phyloP scores from a whole-genome alignment of 2,797 vertebrate genomes.

The Bovichtus diacanthus region DNA sequence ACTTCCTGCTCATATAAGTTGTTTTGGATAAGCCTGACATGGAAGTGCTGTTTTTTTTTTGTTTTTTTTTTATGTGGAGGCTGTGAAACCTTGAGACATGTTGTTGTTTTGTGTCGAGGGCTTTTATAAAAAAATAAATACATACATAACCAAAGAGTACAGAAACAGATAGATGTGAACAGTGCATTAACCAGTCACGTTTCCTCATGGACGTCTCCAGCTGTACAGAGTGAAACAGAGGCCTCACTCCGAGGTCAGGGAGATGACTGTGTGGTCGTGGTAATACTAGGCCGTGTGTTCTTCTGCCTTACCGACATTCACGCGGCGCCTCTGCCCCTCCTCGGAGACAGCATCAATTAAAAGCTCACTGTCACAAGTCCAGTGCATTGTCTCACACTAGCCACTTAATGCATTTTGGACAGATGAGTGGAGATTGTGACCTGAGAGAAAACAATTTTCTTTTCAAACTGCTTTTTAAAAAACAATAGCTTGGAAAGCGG shows the following conservation, averaged over 20 bases:
- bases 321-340: conserved; percentile 43
- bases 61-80: too few relatives aligned
- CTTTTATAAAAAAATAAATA: too few relatives aligned
- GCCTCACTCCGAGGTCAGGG: conserved; percentile 46
- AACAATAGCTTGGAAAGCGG: conserved; percentile 79
- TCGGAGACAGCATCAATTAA: conserved; percentile 75
- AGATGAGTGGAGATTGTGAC: conserved; percentile 76
- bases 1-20: not conserved
- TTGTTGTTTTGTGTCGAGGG: not conserved
- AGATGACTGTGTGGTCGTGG: conserved; percentile 59
- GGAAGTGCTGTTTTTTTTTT: too few relatives aligned
- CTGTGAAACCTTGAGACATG: not conserved
- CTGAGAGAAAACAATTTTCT: conserved; percentile 73
- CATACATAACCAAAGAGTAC: too few relatives aligned
- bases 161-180: not conserved
- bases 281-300: conserved; percentile 67
- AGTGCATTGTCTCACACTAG: conserved; percentile 75
- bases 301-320: conserved; percentile 56
- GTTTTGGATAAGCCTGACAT: not conserved
- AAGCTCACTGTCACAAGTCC: conserved; percentile 66
- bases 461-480: conserved; percentile 66
- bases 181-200: conserved; percentile 3
- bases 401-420: conserved; percentile 73
- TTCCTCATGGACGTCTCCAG: conserved; percentile 13
- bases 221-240: conserved; percentile 23